phyloP scores from a whole-genome alignment of 1,140 invertebrate genomes.

The Anastrepha ludens region DNA sequence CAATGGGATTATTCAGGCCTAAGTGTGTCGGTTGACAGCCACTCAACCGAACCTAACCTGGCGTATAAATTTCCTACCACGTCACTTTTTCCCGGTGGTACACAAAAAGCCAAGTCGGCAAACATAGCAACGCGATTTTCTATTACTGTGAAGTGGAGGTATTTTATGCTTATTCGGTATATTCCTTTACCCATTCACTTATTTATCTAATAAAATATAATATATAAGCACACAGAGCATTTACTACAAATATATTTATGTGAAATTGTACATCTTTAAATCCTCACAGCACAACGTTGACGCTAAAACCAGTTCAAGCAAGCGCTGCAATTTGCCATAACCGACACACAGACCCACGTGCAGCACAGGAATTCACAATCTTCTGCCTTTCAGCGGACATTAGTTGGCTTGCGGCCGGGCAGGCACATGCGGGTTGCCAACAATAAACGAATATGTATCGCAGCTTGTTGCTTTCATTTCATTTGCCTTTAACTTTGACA shows the following conservation, averaged over 20 bases:
- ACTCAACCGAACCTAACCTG: too few relatives aligned
- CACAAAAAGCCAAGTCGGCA: too few relatives aligned
- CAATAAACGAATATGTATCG: not conserved
- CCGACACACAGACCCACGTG: not conserved
- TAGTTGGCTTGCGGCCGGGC: not conserved
- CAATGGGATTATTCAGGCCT: too few relatives aligned
- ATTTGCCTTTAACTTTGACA: conserved; percentile 2
- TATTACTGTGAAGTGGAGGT: too few relatives aligned
- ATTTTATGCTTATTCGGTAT: too few relatives aligned
- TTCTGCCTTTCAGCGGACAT: not conserved
- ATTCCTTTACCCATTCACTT: too few relatives aligned
- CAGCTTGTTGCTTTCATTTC: conserved; percentile 26
- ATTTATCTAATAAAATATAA: too few relatives aligned
- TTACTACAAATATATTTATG: not conserved
- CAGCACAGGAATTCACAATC: not conserved
- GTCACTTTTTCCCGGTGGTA: too few relatives aligned
- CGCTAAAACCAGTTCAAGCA: not conserved
- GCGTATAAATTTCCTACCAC: too few relatives aligned
- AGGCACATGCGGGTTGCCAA: not conserved
- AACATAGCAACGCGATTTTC: too few relatives aligned
- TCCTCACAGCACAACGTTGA: not conserved
- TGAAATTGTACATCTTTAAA: not conserved
- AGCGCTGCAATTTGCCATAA: not conserved
- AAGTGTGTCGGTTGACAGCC: too few relatives aligned
- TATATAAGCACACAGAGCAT: too few relatives aligned